Percentiles rank a stretch among this genome's conserved stretches.
phyloP scores from a whole-genome alignment of 2,888 invertebrate genomes.

The Phragmatobia fuliginosa region DNA sequence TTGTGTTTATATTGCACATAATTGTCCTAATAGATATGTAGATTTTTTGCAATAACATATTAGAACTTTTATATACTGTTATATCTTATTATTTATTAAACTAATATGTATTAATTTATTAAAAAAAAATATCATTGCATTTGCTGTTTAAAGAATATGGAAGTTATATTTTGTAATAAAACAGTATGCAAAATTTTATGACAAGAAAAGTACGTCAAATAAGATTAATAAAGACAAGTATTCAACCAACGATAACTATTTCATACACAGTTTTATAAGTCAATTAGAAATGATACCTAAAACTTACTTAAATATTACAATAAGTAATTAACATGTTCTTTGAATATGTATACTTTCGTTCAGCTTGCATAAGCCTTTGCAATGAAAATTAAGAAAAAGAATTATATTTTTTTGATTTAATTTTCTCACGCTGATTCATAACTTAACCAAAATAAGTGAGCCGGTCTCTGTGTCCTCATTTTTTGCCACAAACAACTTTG shows the following conservation, averaged over 20 bases:
- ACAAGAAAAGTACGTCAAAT: too few species aligned
- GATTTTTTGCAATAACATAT: not conserved
- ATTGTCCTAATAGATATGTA: not conserved
- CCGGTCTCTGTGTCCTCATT: conserved; percentile 83
- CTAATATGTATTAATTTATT: too few species aligned
- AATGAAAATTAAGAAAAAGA: conserved; percentile 56
- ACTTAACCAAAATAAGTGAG: conserved; percentile 80
- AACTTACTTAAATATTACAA: conserved; percentile 5
- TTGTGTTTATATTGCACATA: not conserved
- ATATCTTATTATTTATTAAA: too few species aligned
- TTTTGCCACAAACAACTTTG: conserved; percentile 85
- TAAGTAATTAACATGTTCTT: conserved; percentile 12
- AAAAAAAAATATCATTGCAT: too few species aligned
- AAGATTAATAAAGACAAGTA: too few species aligned
- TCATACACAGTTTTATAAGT: not conserved
- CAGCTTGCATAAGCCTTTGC: conserved; percentile 36
- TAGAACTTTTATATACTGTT: too few species aligned
- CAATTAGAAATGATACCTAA: not conserved
- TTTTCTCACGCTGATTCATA: conserved; percentile 85
- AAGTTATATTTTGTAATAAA: not conserved
- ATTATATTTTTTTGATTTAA: conserved; percentile 69
- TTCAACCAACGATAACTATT: not conserved
- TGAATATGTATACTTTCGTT: conserved; percentile 29
- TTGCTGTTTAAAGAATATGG: not conserved
- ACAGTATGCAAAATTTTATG: not conserved